Evolutionary conservation across 2,888 invertebrate species (phyloP), one percentile per base, ranked within the genome.

Genomic region (Mesochorus sp.): DNA sequence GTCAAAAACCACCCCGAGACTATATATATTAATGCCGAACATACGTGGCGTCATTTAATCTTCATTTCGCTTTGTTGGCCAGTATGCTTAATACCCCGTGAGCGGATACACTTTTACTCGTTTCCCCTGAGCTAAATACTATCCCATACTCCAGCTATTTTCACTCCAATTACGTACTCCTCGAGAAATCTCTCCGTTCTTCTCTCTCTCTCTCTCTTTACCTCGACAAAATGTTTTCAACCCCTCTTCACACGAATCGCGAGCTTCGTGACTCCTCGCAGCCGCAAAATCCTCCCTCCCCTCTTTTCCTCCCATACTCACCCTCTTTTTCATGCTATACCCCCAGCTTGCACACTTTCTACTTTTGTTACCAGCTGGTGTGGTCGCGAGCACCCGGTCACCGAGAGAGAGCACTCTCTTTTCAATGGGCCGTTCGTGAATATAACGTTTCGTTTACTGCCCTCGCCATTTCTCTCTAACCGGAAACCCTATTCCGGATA

Each of bases 111-210:
- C 59, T 72, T 76, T 72, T 55, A 49, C n/a, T 17, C 31, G 51
- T 57, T 31, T 17, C 37, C 51, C 71, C n/a, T 28, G 51, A 24
- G 66, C 71, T 76, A 71, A 76, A 76, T 76, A 72, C 72, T 72
- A 21, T 53, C 14, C 39, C 53, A 26, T n/a, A n/a, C 53, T 37
- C 61, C 34, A 49, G 72, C 53, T 66, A 72, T 67, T 72, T 72
- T 61, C 72, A 53, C 59, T 67, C 76, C 72, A 76, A 76, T 72
- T 76, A 76, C 66, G 67, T 72, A 61, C 71, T 67, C 66, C 66
- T 49, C 51, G 59, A 71, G 61, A 66, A 42, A 57, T 49, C 34
- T 64, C 62, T 28, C 47, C 26, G 53, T 26, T 55, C 26, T 24
- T 49, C 2, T 34, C n/a, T 34, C 34, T 34, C 2, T 34, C 34